Evolutionary conservation across 2,888 invertebrate genomes (phyloP).

Genomic region (Acronicta psi): DNA sequence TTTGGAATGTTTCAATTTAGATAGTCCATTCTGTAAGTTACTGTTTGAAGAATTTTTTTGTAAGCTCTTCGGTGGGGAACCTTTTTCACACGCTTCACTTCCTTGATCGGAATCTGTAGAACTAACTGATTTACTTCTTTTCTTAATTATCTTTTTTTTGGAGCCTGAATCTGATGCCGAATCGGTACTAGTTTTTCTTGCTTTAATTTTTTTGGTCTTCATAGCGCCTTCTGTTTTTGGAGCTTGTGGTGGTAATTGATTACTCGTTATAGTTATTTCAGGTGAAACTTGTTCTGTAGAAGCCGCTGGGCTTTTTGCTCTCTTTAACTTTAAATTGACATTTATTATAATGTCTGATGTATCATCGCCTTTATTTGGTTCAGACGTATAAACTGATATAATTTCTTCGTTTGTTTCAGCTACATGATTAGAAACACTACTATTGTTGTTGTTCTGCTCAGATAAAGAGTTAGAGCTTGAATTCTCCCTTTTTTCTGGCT

Average conservation of each 20-base stretch:
- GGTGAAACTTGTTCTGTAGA: slow-evolving; percentile 77
- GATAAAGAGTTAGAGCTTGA: slow-evolving; percentile 57
- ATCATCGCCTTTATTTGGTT: slow-evolving; percentile 78
- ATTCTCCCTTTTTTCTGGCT: slow-evolving; percentile 72
- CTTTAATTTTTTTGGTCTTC: slow-evolving; percentile 80
- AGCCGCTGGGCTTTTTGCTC: slow-evolving; percentile 73
- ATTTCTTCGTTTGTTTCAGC: slow-evolving; percentile 70
- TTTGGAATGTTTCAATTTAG: slow-evolving; percentile 79
- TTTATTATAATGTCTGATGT: slow-evolving; percentile 83
- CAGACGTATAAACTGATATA: slow-evolving; percentile 65
- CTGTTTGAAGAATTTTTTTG: slow-evolving; percentile 67
- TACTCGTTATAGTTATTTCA: slow-evolving; percentile 81
- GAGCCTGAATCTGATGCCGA: slow-evolving; percentile 76
- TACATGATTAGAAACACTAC: slow-evolving; percentile 53
- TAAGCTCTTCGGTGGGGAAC: slow-evolving; percentile 64
- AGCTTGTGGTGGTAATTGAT: slow-evolving; percentile 85
- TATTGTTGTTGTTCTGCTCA: slow-evolving; percentile 63
- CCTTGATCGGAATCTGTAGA: slow-evolving; percentile 82
- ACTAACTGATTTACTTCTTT: slow-evolving; percentile 81
- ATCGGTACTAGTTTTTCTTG: slow-evolving; percentile 78
- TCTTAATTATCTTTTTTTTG: slow-evolving; percentile 81
- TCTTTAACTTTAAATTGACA: slow-evolving; percentile 83
- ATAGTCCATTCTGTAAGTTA: slow-evolving; percentile 70
- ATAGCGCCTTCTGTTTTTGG: slow-evolving; percentile 79
- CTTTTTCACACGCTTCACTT: slow-evolving; percentile 71